A percentile compares a stretch with the other conserved stretches of the same genome.
Evolutionary conservation across 2,888 invertebrate species (phyloP).

Genomic region (Drosophila kuntzei): DNA sequence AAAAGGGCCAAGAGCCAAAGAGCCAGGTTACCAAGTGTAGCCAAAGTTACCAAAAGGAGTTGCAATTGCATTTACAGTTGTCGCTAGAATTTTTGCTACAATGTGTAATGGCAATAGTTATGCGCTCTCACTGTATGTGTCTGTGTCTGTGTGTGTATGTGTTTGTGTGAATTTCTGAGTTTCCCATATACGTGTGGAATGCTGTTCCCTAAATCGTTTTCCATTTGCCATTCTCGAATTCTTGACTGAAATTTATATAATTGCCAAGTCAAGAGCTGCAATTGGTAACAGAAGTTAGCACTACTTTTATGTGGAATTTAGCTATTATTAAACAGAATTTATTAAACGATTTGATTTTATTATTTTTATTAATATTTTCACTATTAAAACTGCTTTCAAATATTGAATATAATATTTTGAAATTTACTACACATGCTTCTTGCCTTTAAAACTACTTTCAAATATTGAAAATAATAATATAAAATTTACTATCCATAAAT

Average conservation of each 20-base stretch:
- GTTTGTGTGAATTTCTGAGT: constrained; percentile 19
- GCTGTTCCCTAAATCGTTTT: constrained; percentile 33
- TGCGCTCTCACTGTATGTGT: constrained; percentile 33
- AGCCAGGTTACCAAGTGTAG: too few relatives aligned
- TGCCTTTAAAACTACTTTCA: neutral
- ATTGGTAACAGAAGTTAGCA: constrained; percentile 10
- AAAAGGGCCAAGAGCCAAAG: too few relatives aligned
- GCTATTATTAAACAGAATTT: neutral
- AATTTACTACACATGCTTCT: too few relatives aligned
- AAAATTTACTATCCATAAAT: neutral
- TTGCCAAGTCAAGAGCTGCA: constrained; percentile 15
- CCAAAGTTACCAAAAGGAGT: constrained; percentile 30
- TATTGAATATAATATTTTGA: too few relatives aligned
- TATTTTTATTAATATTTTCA: neutral
- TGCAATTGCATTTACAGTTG: constrained; percentile 48
- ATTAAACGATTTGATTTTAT: too few relatives aligned
- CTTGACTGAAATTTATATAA: constrained; percentile 19
- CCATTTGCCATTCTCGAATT: constrained; percentile 15
- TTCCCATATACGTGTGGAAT: neutral
- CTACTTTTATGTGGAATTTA: constrained; percentile 8
- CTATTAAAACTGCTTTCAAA: too few relatives aligned
- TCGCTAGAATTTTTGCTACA: constrained; percentile 61
- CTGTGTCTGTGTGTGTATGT: constrained; percentile 27
- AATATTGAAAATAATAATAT: neutral
- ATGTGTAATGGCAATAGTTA: constrained; percentile 59